Evolutionary conservation across 2,113 vertebrate species (phyloP), one percentile per base, ranked within the genome.

Genomic region (Antennarius striatus): DNA sequence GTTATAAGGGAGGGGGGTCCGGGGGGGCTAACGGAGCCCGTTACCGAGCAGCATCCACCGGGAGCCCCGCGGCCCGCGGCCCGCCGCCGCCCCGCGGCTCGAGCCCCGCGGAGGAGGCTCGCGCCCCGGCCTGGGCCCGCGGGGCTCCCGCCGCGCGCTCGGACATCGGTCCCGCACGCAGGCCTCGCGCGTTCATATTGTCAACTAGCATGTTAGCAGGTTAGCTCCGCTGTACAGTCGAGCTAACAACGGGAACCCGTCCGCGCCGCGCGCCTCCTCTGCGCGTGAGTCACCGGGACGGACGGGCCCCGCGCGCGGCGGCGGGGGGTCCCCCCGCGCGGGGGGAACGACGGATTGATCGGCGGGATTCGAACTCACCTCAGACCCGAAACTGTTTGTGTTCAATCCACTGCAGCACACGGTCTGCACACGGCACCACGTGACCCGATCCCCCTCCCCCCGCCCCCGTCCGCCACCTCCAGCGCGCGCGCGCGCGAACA

Each of bases 371-470:
- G 32, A 51, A 56, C 86, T 90, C 82, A 90, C 86, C 90, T 88
- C 77, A 59, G 36, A 78, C 71, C 68, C 51, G 55, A 75, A 68
- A 83, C 69, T 75, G 91, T 92, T 92, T 93, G 91, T 93, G 86
- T 92, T 89, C 90, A 73, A 82, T 81, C 88, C 46, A 61, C 75
- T 72, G 69, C 69, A n/a, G 40, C 63, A 55, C 42, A 68, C 45
- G 74, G 68, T 71, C 68, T 77, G 62, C 62, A 66, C 62, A 77
- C 74, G 62, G 45, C 39, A 10, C 56, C 13, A 45, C 39, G n/a
- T 17, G n/a, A 39, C 29, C 32, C 32, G 5, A 1, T 36, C 32
- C 7, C 32, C 32, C 32, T 36, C 32, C 32, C 7, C 32, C 32
- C 7, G 5, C 32, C 7, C 32, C 32, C 32, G 5, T 36, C 32